Evolutionary conservation across 2,113 vertebrate genomes (phyloP), one percentile per base, ranked within the genome.

Genomic region (Romanogobio albipinnatus): DNA sequence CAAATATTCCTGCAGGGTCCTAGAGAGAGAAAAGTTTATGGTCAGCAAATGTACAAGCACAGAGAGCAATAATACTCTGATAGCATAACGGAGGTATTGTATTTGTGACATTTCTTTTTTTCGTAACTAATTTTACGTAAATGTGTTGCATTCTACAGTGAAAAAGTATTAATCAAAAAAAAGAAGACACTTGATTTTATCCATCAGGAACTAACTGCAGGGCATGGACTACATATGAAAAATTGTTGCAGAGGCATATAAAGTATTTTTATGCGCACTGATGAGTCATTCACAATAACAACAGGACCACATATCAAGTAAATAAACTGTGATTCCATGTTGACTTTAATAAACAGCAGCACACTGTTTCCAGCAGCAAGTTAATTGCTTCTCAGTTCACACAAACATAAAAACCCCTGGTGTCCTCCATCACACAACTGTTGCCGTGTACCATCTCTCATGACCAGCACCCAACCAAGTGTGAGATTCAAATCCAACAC

Each of bases 1-100:
- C 98, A 94, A 99, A 99, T 93, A 99, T 98, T 77, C 98, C 98
- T 68, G 97, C 96, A 61, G 98, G 98, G 91, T 99, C 98, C 97
- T 99, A 89, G 90, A 90, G 89, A 91, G 59, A 85, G 26, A 87
- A 64, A 47, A 45, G 45, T 39, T 58, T 5, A 83, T 17, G 45
- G 77, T 81, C 47, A 85, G 33, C 24, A 33, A 8, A 53, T 19
- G 19, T 26, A 73, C 3, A 49, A 33, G 19, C n/a, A 14, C 9
- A 49, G 3, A 29, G n/a, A 51, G 1, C 39, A 75, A 45, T 8
- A 59, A 29, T 19, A 14, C 2, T 39, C 3, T 26, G 24, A 14
- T 17, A 17, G 43, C 2, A 36, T 19, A 39, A 66, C 33, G 9
- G 14, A 68, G 17, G 15, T 68, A 36, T 68, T 19, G 15, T 68